A percentile compares a stretch with the other conserved stretches of the same genome.
Conservation (phyloP, 2,113 vertebrate genomes). For the Sceloporus undulatus region DNA sequence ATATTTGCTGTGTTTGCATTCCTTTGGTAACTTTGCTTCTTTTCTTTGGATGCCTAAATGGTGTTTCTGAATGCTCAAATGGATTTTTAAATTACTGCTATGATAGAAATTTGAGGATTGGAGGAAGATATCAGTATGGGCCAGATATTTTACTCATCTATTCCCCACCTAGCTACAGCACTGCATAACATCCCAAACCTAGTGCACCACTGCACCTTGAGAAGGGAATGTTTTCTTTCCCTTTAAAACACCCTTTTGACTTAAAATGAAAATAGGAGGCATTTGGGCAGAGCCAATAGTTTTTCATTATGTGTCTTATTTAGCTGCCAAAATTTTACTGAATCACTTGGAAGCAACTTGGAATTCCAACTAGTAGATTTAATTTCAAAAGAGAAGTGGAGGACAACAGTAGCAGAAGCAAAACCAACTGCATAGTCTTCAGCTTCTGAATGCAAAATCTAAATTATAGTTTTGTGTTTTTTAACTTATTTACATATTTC, state of each 20-base stretch:
- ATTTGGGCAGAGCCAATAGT: neutral
- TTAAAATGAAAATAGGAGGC: neutral
- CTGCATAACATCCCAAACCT: too few relatives aligned
- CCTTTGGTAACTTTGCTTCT: too few relatives aligned
- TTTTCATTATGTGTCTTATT: neutral
- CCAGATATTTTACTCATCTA: too few relatives aligned
- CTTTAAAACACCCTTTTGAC: neutral
- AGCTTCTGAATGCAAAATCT: slow-evolving; percentile 6
- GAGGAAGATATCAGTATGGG: too few relatives aligned
- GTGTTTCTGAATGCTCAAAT: too few relatives aligned
- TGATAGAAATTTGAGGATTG: too few relatives aligned
- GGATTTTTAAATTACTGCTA: too few relatives aligned
- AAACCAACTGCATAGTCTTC: neutral
- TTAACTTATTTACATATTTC: neutral
- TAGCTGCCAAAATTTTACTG: neutral
- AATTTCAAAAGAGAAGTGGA: neutral
- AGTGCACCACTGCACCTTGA: too few relatives aligned
- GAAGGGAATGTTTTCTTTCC: neutral
- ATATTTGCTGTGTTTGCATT: too few relatives aligned
- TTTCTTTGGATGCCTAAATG: too few relatives aligned
- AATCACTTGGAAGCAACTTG: neutral
- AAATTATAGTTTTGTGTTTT: neutral
- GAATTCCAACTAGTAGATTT: neutral
- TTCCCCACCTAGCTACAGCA: too few relatives aligned
- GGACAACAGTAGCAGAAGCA: neutral